Percentiles rank a stretch among this genome's conserved stretches.
phyloP scores from a whole-genome alignment of 2,797 vertebrate species.

The Aulostomus chinensis region DNA sequence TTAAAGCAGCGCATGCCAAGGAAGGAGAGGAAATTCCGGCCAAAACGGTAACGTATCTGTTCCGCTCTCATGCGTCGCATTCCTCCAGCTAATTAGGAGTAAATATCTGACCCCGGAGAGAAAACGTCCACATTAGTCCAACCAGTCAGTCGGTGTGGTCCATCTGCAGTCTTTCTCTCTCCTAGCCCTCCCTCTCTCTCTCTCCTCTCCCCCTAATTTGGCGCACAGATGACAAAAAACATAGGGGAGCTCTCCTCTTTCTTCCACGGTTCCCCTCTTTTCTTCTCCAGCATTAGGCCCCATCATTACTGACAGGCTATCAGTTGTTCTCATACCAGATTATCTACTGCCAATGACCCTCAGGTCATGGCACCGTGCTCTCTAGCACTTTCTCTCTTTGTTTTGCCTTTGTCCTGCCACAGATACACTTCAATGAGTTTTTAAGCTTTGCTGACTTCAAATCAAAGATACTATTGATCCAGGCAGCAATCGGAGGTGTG shows the following conservation, averaged over 20 bases:
- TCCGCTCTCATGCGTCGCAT: constrained; percentile 83
- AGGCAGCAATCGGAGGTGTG: too few species aligned
- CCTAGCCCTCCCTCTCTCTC: constrained; percentile 12
- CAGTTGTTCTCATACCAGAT: constrained; percentile 73
- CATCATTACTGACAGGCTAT: constrained; percentile 71
- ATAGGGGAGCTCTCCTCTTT: constrained; percentile 69
- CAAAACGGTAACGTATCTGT: constrained; percentile 86
- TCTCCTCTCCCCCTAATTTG: constrained; percentile 61
- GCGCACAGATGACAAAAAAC: constrained; percentile 80
- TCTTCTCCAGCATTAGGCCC: constrained; percentile 59
- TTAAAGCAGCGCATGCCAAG: constrained; percentile 79
- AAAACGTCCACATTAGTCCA: constrained; percentile 78
- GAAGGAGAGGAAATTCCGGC: constrained; percentile 81
- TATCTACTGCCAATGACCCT: constrained; percentile 71
- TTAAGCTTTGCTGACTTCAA: constrained; percentile 55
- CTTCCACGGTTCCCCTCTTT: constrained; percentile 43
- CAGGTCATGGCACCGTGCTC: constrained; percentile 62
- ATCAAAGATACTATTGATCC: constrained; percentile 53
- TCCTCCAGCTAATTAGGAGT: constrained; percentile 85
- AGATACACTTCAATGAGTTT: constrained; percentile 52
- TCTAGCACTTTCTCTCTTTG: constrained; percentile 62
- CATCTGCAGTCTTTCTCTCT: constrained; percentile 78
- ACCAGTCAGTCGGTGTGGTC: constrained; percentile 81
- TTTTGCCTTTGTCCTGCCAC: constrained; percentile 54
- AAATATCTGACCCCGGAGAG: constrained; percentile 84